Percentiles rank a stretch among this genome's conserved stretches.
These are phyloP conservation scores for Cotesia congregata DNA, from an alignment of 2,888 invertebrate species.

Conservation along the genomic window DNA sequence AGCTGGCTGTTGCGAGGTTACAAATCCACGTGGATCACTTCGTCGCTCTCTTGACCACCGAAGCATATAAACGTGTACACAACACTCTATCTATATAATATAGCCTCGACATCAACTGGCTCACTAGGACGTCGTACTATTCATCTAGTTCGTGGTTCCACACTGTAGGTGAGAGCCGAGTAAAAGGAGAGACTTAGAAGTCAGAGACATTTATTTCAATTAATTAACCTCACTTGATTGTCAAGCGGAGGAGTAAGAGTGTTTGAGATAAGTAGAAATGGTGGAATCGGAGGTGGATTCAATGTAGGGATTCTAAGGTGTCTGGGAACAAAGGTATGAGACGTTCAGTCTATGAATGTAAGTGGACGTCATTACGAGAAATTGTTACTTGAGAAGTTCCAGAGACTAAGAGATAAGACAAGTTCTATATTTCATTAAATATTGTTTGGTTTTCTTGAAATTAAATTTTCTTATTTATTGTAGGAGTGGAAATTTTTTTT, in stretches of 20 bases:
- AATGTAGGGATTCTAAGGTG: neutral
- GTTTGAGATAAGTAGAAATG: neutral
- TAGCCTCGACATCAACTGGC: neutral
- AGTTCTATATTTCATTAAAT: neutral
- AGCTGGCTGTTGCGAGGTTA: neutral
- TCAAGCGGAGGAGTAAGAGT: neutral
- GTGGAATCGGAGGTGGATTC: neutral
- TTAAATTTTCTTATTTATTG: too few relatives aligned
- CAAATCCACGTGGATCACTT: neutral
- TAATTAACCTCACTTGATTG: neutral
- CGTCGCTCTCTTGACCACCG: neutral
- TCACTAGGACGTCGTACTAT: neutral
- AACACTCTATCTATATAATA: neutral
- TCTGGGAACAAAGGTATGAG: neutral
- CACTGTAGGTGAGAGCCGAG: neutral
- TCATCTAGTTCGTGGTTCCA: neutral
- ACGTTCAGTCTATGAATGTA: neutral
- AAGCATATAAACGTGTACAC: neutral
- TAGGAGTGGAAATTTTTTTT: too few relatives aligned
- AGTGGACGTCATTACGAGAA: neutral
- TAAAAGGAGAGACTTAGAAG: neutral
- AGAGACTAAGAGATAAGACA: neutral
- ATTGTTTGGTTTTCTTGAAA: neutral
- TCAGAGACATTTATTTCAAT: neutral
- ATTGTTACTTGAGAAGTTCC: neutral